Base-by-base conservation (phyloP, 2,797 vertebrate species). In the Gymnothorax javanicus region DNA sequence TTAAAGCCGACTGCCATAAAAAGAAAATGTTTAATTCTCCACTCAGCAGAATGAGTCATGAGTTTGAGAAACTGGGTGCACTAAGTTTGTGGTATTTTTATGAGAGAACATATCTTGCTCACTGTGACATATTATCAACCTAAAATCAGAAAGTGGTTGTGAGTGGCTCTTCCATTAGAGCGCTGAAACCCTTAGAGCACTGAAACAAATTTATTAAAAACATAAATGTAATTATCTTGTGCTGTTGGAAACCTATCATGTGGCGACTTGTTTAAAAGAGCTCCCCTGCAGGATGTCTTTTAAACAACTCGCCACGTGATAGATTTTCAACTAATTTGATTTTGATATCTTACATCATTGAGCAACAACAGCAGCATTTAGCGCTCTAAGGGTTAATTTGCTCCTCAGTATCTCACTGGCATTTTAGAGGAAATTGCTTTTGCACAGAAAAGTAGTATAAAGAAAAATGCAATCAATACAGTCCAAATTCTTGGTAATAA, bases 1-100 rank as follows among this genome's bases (percentile, higher is more conserved):
- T 64, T n/a, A 82, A 62, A 64, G 69, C 3, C 71, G 50, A 43
- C 20, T 86, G 85, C 4, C 25, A 25, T 27, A 82, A 64, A 86
- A 15, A 20, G 23, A 54, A 67, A 13, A 27, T 9, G 43, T 7
- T 25, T 59, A 25, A 27, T 82, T 60, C 25, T 79, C 64, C 43
- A 86, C 23, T 86, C 62, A 15, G 64, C 23, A 4, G 59, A 79
- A 75, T 75, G 67, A 56, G 52, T 71, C 43, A 15, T 43, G 43
- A 67, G 33, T 50, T 33, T 20, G 58, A 33, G 67, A 58, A 13
- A 75, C 33, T 2, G 71, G 71, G 27, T 75, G 11, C 43, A 33
- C 33, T 75, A 13, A 1, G 33, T 43, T 69, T 15, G 64, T 6
- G 17, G 13, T 69, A 0, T 6, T 69, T 69, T 69, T 23, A 20